These are phyloP conservation scores for Atherinomorus stipes DNA, from an alignment of 2,113 vertebrate species.

Conservation along the genomic window DNA sequence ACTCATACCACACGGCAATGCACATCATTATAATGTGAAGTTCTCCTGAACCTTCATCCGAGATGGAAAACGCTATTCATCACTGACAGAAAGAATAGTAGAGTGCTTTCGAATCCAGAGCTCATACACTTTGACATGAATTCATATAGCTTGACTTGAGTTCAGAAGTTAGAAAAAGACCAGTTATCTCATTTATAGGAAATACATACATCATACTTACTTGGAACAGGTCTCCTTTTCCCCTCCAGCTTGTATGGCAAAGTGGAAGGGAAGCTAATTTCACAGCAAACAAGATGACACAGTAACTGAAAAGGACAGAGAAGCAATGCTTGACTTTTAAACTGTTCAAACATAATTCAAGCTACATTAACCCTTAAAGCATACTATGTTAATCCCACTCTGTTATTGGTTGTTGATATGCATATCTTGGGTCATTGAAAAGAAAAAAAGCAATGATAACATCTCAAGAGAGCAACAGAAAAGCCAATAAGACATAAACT, in stretches of 20 bases:
- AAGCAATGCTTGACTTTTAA: slow-evolving; percentile 26
- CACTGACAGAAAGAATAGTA: slow-evolving; percentile 54
- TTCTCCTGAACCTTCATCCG: slow-evolving; percentile 23
- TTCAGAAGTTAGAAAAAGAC: slow-evolving; percentile 22
- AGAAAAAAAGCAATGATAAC: background rate
- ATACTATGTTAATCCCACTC: slow-evolving; percentile 9
- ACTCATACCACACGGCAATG: slow-evolving; percentile 7
- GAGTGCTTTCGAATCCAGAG: slow-evolving; percentile 29
- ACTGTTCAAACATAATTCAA: slow-evolving; percentile 13
- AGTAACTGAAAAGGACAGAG: slow-evolving; percentile 4
- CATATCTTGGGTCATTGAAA: slow-evolving; percentile 5
- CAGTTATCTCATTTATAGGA: slow-evolving; percentile 37
- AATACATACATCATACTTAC: slow-evolving; percentile 41
- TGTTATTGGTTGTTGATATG: slow-evolving; percentile 21
- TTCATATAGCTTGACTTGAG: slow-evolving; percentile 44
- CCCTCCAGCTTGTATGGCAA: slow-evolving; percentile 9
- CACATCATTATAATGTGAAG: slow-evolving; percentile 25
- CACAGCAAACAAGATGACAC: slow-evolving; percentile 48
- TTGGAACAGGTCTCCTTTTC: slow-evolving; percentile 35
- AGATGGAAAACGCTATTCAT: slow-evolving; percentile 62
- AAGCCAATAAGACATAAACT: background rate
- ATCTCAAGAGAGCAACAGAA: background rate
- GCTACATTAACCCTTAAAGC: slow-evolving; percentile 20
- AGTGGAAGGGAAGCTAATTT: slow-evolving; percentile 38
- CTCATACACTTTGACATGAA: slow-evolving; percentile 43